A percentile compares a stretch with the other conserved stretches of the same genome.
Evolutionary conservation across 2,888 invertebrate genomes (phyloP).

Genomic region (Morpho helenor): DNA sequence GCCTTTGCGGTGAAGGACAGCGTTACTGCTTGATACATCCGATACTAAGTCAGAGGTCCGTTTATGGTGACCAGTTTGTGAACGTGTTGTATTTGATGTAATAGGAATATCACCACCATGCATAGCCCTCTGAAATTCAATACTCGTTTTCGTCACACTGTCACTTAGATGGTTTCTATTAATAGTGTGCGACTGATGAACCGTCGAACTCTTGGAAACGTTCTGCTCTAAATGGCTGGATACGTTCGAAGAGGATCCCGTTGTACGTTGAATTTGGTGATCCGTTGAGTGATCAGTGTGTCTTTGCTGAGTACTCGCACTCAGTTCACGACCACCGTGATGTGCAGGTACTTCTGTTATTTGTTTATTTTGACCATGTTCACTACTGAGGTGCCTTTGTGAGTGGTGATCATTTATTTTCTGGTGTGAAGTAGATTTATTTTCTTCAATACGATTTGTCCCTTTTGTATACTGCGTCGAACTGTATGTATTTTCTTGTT

Average conservation of each 20-base stretch:
- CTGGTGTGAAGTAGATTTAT: conserved; percentile 13
- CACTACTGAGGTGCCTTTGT: conserved; percentile 17
- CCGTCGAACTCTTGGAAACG: conserved; percentile 38
- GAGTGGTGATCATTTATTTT: conserved; percentile 16
- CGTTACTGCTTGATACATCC: conserved; percentile 85
- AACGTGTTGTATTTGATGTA: conserved; percentile 41
- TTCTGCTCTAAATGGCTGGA: conserved; percentile 36
- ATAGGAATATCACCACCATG: conserved; percentile 46
- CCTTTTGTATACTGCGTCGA: conserved; percentile 38
- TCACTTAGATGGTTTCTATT: conserved; percentile 66
- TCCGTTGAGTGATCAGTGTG: conserved; percentile 13
- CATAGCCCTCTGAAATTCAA: conserved; percentile 76
- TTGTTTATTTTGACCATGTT: conserved; percentile 16
- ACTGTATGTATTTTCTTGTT: conserved; percentile 32
- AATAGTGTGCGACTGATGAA: conserved; percentile 49
- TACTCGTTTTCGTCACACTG: conserved; percentile 71
- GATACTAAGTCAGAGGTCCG: conserved; percentile 87
- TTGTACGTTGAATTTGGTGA: conserved; percentile 14
- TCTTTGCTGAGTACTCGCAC: conserved; percentile 10
- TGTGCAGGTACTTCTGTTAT: conserved; percentile 10
- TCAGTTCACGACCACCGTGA: conserved; percentile 12
- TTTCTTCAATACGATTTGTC: conserved; percentile 20
- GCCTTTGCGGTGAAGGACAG: conserved; percentile 88
- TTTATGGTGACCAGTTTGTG: conserved; percentile 79
- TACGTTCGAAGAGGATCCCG: conserved; percentile 16